Evolutionary conservation across 2,113 vertebrate genomes (phyloP).

Genomic region (Podilymbus podiceps): DNA sequence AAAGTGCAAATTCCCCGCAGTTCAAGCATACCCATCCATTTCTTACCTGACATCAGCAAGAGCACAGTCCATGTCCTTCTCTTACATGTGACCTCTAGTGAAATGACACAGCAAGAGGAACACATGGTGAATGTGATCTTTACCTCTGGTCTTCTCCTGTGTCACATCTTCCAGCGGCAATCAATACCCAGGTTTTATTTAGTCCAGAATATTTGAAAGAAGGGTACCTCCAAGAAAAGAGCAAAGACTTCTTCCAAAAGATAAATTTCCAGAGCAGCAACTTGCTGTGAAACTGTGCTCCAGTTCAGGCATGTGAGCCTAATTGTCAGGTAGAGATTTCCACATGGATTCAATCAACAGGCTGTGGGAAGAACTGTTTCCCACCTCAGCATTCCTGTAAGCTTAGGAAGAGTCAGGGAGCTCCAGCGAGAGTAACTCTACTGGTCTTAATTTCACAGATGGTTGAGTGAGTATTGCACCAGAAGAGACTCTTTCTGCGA

Average conservation of each 20-base stretch:
- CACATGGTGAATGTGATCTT: not conserved
- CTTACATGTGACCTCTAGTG: not conserved
- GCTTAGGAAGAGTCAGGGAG: not conserved
- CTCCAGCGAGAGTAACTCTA: not conserved
- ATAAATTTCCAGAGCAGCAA: not conserved
- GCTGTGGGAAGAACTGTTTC: not conserved
- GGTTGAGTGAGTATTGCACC: not conserved
- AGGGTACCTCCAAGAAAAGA: not conserved
- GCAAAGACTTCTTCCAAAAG: not conserved
- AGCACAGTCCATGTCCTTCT: not conserved
- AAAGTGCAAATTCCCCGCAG: not conserved
- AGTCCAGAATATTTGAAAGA: not conserved
- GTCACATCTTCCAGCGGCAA: not conserved
- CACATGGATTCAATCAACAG: not conserved
- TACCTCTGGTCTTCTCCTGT: not conserved
- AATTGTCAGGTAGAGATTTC: not conserved
- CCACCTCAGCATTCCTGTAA: not conserved
- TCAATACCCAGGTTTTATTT: not conserved
- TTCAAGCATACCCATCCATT: not conserved
- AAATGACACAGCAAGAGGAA: not conserved
- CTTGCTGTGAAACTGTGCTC: not conserved
- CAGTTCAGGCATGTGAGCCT: not conserved
- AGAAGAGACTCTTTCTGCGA: constrained; percentile 11
- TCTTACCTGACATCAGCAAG: not conserved
- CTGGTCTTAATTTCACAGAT: constrained; percentile 28